Base-by-base conservation (phyloP, 2,113 vertebrate species). In the Jacana jacana region DNA sequence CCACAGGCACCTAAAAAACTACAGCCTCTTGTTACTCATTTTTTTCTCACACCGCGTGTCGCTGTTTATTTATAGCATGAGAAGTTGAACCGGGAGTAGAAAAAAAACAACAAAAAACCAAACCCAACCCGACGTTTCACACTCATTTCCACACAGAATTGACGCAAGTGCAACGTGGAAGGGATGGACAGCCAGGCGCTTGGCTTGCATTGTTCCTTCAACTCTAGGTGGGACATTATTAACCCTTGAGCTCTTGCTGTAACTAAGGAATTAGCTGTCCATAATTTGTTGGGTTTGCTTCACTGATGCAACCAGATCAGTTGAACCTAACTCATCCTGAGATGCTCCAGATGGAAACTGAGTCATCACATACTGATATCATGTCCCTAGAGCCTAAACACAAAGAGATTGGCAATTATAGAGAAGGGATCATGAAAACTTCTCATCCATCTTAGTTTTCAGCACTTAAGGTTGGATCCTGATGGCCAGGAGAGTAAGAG, bases 21-120 rank as follows among this genome's bases (percentile, higher is more conserved):
- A 54, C 65, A 93, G 91, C 54, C 90, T 58, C 94, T 98, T 97
- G 94, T 91, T 94, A 68, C 86, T 97, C 89, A 88, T 86, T 94
- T 92, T 94, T 65, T 97, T 98, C 97, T 97, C 98, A 98, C 97
- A 97, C 95, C 80, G 79, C 15, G 13, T 10, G 4, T 37, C 6
- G 44, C 39, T 6, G 44, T 60, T 97, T 98, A 98, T 98, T 98
- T 98, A 98, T 98, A 98, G 97, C 87, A 6, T 5, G 2, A 96
- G 93, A 97, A 95, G 81, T 28, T 80, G 77, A 93, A 89, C 22
- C 28, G 1, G 69, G 63, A 75, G 40, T 78, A 86, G 51, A 35
- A 42, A 73, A 77, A 63, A 44, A 70, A 65, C 24, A 65, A 54
- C 28, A 30, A 51, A 23, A 51, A 48, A 48, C 22, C 51, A 54